phyloP scores from a whole-genome alignment of 2,113 vertebrate species.

The Copsychus sechellarum region DNA sequence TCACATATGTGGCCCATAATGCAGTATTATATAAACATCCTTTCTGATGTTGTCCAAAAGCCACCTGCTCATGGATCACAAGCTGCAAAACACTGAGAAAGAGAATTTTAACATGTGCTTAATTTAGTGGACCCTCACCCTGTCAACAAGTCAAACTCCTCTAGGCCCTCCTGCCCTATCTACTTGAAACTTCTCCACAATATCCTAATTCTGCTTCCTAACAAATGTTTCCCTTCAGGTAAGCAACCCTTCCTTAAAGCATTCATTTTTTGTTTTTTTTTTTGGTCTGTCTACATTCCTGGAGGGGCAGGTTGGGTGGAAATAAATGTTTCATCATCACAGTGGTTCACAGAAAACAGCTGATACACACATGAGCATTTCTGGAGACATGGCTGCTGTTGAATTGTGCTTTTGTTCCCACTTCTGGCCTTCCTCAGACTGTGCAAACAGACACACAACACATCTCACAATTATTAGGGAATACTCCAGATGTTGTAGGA shows the following conservation, averaged over 20 bases:
- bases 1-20: not conserved
- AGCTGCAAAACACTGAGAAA: not conserved
- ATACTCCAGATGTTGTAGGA: not conserved
- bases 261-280: not conserved
- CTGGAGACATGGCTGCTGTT: not conserved
- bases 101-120: not conserved
- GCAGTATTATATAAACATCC: not conserved
- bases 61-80: not conserved
- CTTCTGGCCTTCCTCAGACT: not conserved
- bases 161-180: not conserved
- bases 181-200: not conserved
- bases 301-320: not conserved
- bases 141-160: not conserved
- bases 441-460: not conserved
- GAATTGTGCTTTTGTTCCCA: not conserved
- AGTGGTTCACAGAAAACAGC: not conserved
- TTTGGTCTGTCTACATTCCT: not conserved
- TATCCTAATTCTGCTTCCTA: not conserved
- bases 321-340: not conserved
- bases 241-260: not conserved
- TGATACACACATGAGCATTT: rapidly evolving
- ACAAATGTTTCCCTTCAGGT: not conserved
- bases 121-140: not conserved
- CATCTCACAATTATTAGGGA: not conserved
- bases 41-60: not conserved